These are phyloP conservation scores for Sebastes minor DNA, from an alignment of 2,797 vertebrate species.

Conservation along the genomic window DNA sequence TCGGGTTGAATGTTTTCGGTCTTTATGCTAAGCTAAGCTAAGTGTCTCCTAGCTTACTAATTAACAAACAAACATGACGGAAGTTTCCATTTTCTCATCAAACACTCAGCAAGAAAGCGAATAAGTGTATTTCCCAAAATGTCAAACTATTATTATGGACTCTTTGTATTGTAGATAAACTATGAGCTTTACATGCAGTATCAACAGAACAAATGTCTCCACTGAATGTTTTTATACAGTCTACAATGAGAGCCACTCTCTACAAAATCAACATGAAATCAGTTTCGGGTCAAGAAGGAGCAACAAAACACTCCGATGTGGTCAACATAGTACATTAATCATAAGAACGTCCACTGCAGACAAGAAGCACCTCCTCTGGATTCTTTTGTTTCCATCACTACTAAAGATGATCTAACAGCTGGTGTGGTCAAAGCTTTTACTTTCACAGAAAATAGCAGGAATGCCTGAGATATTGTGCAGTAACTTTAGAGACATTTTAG, in stretches of 20 bases:
- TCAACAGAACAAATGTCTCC: neutral
- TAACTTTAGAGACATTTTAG: neutral
- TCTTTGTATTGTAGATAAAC: neutral
- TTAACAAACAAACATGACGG: neutral
- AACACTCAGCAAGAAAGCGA: no score
- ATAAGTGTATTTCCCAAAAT: neutral
- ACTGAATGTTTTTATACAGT: neutral
- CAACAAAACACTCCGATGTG: neutral
- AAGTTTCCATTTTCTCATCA: neutral
- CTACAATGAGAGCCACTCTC: neutral
- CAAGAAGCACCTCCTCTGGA: neutral
- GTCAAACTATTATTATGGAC: neutral
- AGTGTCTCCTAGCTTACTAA: neutral
- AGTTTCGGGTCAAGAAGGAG: neutral
- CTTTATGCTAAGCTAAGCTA: no score
- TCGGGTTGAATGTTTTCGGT: no score
- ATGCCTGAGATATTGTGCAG: slow-evolving; percentile 2
- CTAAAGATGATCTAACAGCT: neutral
- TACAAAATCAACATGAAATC: neutral
- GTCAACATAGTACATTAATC: neutral
- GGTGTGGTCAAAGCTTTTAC: neutral
- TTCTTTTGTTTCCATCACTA: neutral
- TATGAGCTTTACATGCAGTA: neutral
- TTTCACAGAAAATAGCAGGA: neutral
- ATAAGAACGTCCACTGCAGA: neutral